These are phyloP conservation scores for Festucalex cinctus DNA, from an alignment of 2,113 vertebrate genomes.

Conservation along the genomic window DNA sequence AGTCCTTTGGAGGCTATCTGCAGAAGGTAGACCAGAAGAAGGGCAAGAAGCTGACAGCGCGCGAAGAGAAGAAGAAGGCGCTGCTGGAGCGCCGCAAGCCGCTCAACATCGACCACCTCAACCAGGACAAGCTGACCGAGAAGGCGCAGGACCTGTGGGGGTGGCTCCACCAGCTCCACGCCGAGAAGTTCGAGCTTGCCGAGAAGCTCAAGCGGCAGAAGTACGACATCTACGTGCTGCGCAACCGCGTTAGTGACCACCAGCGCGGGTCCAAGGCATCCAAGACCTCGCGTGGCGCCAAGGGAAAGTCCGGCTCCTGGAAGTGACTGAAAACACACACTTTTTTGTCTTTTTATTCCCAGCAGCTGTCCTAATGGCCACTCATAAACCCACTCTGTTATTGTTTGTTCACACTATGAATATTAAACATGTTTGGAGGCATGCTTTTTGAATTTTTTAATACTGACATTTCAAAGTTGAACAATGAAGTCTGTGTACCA, in stretches of 20 bases:
- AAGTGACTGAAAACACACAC: conserved; percentile 50
- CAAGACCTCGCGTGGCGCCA: conserved; percentile 64
- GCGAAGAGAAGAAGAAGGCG: conserved; percentile 78
- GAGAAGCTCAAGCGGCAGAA: conserved; percentile 94
- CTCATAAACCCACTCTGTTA: not conserved
- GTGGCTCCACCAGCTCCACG: conserved; percentile 83
- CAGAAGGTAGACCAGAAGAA: conserved; percentile 77
- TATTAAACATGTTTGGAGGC: too few species aligned
- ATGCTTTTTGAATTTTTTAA: too few species aligned
- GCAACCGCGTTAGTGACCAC: conserved; percentile 91
- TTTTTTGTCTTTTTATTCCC: conserved; percentile 4
- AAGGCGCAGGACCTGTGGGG: conserved; percentile 90
- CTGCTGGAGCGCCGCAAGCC: conserved; percentile 73
- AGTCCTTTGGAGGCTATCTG: conserved; percentile 73
- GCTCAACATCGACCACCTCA: conserved; percentile 77
- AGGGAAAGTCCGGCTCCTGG: conserved; percentile 70
- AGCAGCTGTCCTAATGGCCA: not conserved
- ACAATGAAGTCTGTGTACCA: too few species aligned
- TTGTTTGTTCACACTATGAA: not conserved
- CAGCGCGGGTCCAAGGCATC: conserved; percentile 83
- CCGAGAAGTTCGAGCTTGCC: conserved; percentile 89
- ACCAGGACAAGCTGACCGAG: conserved; percentile 77
- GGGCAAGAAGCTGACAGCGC: conserved; percentile 75
- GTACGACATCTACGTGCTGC: conserved; percentile 90
- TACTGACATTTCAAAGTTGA: too few species aligned